Percentiles rank a stretch among this genome's conserved stretches.
These are phyloP conservation scores for Bombyx mori DNA, from an alignment of 1,140 invertebrate species.

Conservation along the genomic window DNA sequence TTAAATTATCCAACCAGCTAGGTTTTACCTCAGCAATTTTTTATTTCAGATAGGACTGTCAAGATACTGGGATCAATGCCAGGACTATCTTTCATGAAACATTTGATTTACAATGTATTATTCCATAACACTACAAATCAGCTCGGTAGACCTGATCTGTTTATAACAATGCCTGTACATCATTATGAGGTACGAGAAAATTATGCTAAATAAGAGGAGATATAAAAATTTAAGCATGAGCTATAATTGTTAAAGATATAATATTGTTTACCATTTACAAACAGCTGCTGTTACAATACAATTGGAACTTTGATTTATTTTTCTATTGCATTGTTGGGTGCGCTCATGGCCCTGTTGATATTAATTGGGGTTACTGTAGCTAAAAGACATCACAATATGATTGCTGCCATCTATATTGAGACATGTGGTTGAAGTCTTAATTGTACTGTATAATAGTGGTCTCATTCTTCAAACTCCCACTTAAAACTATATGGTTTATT, in stretches of 20 bases:
- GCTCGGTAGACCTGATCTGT: slow-evolving; percentile 70
- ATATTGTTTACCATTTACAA: too few relatives aligned
- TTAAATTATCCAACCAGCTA: not conserved
- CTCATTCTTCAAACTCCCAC: too few relatives aligned
- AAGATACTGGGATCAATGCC: slow-evolving; percentile 71
- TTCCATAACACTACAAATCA: slow-evolving; percentile 67
- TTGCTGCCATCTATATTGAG: not conserved
- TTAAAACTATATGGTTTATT: too few relatives aligned
- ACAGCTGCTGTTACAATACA: too few relatives aligned
- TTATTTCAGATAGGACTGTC: slow-evolving; percentile 54
- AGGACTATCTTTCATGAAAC: slow-evolving; percentile 67
- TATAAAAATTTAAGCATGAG: too few relatives aligned
- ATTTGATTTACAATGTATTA: slow-evolving; percentile 71
- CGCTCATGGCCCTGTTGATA: not conserved
- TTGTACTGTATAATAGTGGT: not conserved
- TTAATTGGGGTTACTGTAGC: not conserved
- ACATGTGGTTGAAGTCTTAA: too few relatives aligned
- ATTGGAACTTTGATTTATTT: not conserved
- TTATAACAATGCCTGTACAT: slow-evolving; percentile 66
- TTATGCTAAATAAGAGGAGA: not conserved
- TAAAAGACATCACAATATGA: not conserved
- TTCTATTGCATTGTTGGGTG: not conserved
- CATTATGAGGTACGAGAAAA: slow-evolving; percentile 63
- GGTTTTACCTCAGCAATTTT: not conserved
- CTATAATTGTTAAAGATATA: too few relatives aligned